Evolutionary conservation across 2,888 invertebrate species (phyloP).

Genomic region (Theretra japonica): DNA sequence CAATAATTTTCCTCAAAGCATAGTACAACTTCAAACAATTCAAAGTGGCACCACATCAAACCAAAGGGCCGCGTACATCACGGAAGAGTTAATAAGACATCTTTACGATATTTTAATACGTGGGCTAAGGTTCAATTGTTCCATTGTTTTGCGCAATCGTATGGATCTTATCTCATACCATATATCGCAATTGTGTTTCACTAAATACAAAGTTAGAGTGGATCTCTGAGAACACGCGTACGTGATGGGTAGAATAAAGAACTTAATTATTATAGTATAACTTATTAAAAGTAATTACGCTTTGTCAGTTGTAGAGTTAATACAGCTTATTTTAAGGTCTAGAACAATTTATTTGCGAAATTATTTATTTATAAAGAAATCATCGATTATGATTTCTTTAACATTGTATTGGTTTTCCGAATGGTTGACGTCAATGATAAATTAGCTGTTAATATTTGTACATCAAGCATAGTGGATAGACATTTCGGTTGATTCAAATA

Average conservation of each 20-base stretch:
- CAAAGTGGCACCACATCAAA: neutral
- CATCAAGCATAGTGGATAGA: no score
- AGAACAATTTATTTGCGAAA: no score
- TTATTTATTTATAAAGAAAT: no score
- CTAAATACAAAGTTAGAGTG: slow-evolving; percentile 13
- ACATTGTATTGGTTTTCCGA: no score
- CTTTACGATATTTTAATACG: slow-evolving; percentile 53
- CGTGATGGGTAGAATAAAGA: neutral
- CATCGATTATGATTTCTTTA: no score
- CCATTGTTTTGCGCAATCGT: slow-evolving; percentile 29
- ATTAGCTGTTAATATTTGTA: no score
- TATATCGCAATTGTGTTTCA: slow-evolving; percentile 24
- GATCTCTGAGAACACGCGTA: slow-evolving; percentile 5
- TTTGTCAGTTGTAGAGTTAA: neutral
- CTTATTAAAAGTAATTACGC: neutral
- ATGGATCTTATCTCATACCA: slow-evolving; percentile 6
- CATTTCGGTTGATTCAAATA: no score
- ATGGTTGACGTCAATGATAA: no score
- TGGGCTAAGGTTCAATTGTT: slow-evolving; percentile 41
- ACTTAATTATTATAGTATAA: neutral
- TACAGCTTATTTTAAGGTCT: no score
- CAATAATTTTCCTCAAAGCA: no score
- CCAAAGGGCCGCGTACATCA: slow-evolving; percentile 18
- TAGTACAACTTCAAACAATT: neutral
- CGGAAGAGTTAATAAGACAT: slow-evolving; percentile 58